A percentile compares a stretch with the other conserved stretches of the same genome.
These are phyloP conservation scores for Dryadula phaetusa DNA, from an alignment of 2,888 invertebrate species.

Conservation along the genomic window DNA sequence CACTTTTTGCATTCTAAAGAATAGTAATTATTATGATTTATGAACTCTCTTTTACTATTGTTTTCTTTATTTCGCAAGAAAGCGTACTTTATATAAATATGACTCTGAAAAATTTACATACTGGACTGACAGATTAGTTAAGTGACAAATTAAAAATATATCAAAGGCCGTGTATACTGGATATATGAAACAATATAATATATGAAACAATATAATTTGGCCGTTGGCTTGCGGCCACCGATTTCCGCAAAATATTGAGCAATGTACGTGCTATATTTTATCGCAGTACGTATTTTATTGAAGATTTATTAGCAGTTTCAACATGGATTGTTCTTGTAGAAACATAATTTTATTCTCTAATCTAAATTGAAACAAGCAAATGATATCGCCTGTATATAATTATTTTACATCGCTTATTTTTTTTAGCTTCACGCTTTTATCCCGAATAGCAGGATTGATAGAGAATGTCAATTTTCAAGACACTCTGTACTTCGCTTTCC, in stretches of 20 bases:
- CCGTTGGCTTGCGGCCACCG: slow-evolving; percentile 41
- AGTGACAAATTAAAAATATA: slow-evolving; percentile 15
- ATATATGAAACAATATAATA: slow-evolving; percentile 38
- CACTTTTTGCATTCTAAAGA: background rate
- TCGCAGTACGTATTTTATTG: background rate
- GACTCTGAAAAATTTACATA: background rate
- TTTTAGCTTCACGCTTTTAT: too few species aligned
- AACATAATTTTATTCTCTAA: background rate
- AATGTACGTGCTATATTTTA: slow-evolving; percentile 18
- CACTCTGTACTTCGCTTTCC: too few species aligned
- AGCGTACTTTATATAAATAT: background rate
- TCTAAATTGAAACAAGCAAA: background rate
- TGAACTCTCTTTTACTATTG: slow-evolving; percentile 4
- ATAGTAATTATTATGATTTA: background rate
- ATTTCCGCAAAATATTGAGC: slow-evolving; percentile 28
- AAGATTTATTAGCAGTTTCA: slow-evolving; percentile 6
- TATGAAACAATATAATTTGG: slow-evolving; percentile 42
- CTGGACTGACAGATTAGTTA: background rate
- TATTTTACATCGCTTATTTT: too few species aligned
- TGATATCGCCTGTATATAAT: background rate
- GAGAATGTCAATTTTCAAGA: too few species aligned
- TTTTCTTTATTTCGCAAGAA: background rate
- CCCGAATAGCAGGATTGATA: too few species aligned
- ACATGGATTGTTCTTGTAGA: background rate
- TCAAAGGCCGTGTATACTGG: background rate